A percentile compares a stretch with the other conserved stretches of the same genome.
These are phyloP conservation scores for Rhabditophanes sp. DNA, from an alignment of 2,888 invertebrate genomes.

Conservation along the genomic window DNA sequence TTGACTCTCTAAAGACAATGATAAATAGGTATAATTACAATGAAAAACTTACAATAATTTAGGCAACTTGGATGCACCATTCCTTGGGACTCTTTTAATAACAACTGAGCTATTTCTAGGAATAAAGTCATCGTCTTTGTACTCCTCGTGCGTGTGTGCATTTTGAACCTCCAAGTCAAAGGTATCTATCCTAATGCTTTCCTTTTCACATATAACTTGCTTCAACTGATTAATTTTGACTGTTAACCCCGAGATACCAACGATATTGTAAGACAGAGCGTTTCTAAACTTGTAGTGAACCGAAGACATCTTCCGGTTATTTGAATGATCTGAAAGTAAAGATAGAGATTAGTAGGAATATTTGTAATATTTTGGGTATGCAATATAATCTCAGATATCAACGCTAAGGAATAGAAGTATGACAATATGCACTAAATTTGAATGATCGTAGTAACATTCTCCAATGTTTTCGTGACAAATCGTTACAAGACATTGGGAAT, in stretches of 20 bases:
- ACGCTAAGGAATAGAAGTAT: too few species aligned
- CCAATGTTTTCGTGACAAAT: too few species aligned
- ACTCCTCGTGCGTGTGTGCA: slow-evolving; percentile 55
- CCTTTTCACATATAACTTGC: slow-evolving; percentile 80
- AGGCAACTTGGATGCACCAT: slow-evolving; percentile 33
- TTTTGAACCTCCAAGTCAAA: slow-evolving; percentile 80
- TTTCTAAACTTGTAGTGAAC: slow-evolving; percentile 98
- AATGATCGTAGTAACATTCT: too few species aligned
- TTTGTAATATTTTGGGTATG: too few species aligned
- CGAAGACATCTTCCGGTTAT: too few species aligned
- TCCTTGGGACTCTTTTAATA: slow-evolving; percentile 73
- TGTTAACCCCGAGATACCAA: slow-evolving; percentile 64
- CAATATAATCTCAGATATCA: too few species aligned
- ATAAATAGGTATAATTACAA: too few species aligned
- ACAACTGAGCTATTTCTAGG: slow-evolving; percentile 92
- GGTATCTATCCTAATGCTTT: slow-evolving; percentile 69
- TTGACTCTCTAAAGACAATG: too few species aligned
- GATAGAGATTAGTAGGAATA: too few species aligned
- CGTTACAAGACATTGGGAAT: too few species aligned
- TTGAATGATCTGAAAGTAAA: too few species aligned
- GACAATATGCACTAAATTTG: too few species aligned
- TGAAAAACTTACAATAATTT: slow-evolving; percentile 42
- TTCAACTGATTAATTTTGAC: slow-evolving; percentile 88
- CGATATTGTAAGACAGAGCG: slow-evolving; percentile 80
- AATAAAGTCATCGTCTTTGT: slow-evolving; percentile 83